A percentile compares a stretch with the other conserved stretches of the same genome.
These are phyloP conservation scores for Aegithalos caudatus DNA, from an alignment of 2,113 vertebrate genomes.

Conservation along the genomic window DNA sequence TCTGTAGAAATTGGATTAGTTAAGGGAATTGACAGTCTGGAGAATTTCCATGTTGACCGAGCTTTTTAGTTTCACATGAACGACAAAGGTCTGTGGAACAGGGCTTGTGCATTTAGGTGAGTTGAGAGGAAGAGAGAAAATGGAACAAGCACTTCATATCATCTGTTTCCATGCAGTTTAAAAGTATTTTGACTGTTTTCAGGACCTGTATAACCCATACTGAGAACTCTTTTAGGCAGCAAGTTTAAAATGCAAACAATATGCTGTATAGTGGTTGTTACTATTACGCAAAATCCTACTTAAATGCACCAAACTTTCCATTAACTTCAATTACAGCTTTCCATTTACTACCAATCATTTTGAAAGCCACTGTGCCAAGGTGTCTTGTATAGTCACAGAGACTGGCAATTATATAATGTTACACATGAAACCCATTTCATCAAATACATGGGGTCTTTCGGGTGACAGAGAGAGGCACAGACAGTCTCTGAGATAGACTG, in stretches of 20 bases:
- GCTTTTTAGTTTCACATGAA: conserved; percentile 2
- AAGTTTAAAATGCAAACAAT: conserved; percentile 4
- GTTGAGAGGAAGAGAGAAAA: not conserved
- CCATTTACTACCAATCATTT: not conserved
- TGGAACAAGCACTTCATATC: not conserved
- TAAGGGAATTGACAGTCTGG: not conserved
- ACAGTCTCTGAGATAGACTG: not conserved
- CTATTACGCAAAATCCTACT: not conserved
- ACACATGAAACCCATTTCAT: not conserved
- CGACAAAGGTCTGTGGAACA: not conserved
- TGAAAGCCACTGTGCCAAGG: not conserved
- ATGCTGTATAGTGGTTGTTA: not conserved
- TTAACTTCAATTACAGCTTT: not conserved
- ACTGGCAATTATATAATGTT: not conserved
- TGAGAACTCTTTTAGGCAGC: not conserved
- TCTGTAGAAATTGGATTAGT: not conserved
- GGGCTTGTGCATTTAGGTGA: not conserved
- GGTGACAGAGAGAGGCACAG: not conserved
- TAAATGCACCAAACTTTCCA: not conserved
- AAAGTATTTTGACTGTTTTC: not conserved
- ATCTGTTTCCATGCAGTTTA: not conserved
- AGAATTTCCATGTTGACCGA: conserved; percentile 5
- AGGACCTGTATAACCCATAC: not conserved
- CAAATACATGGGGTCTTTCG: not conserved
- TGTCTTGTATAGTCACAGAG: not conserved